These are phyloP conservation scores for Drosophila insularis DNA, from an alignment of 1,140 invertebrate species.

Conservation along the genomic window DNA sequence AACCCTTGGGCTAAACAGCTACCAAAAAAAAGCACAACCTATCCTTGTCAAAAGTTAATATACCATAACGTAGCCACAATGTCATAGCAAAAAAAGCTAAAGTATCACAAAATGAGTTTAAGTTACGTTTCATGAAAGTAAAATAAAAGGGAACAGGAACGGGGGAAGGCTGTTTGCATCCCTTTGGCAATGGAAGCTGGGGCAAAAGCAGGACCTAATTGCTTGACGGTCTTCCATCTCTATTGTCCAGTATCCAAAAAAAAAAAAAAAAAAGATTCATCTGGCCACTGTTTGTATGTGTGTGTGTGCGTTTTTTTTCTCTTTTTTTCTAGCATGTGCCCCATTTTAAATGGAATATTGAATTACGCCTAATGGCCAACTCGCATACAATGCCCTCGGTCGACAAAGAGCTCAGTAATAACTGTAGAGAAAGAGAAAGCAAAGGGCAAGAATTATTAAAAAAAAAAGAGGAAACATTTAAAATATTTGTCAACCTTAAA, in stretches of 20 bases:
- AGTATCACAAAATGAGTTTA: constrained; percentile 45
- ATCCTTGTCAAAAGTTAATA: constrained; percentile 56
- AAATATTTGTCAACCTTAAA: constrained; percentile 68
- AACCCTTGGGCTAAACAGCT: constrained; percentile 3
- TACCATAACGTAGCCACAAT: constrained; percentile 39
- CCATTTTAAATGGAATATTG: constrained; percentile 68
- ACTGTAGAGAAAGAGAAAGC: constrained; percentile 15
- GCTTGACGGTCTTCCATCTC: constrained; percentile 24
- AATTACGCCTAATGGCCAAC: constrained; percentile 71
- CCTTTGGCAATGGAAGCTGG: constrained; percentile 34
- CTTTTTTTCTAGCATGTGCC: constrained; percentile 31
- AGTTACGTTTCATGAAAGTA: constrained; percentile 38
- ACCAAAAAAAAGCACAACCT: constrained; percentile 1
- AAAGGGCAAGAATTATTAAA: constrained; percentile 36
- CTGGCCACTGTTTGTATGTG: constrained; percentile 18
- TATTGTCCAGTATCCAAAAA: constrained; percentile 26
- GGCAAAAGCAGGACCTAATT: constrained; percentile 30
- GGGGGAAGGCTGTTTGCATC: constrained; percentile 24
- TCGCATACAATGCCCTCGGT: constrained; percentile 38
- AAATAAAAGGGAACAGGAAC: constrained; percentile 32
- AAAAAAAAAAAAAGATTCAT: neutral
- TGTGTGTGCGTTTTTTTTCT: neutral
- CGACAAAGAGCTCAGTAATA: constrained; percentile 46
- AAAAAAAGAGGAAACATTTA: constrained; percentile 60
- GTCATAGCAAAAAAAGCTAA: constrained; percentile 5